Evolutionary conservation across 2,113 vertebrate species (phyloP), one percentile per base, ranked within the genome.

Genomic region (Antidorcas marsupialis): DNA sequence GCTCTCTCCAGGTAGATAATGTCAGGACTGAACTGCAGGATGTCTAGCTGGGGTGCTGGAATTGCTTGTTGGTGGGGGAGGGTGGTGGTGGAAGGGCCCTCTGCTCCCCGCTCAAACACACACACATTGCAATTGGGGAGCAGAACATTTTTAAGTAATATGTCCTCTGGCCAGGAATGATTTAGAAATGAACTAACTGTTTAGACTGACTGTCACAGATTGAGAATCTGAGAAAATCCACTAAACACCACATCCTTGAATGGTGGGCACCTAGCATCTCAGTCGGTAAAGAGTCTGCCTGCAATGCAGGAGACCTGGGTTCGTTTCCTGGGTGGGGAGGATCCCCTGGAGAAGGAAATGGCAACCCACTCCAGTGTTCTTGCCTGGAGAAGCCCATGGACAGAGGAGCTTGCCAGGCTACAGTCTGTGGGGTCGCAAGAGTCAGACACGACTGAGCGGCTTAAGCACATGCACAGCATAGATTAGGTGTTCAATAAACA

Each of bases 151-250:
- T 82, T 83, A 7, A 36, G 11, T 62, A 57, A 7, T 39, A 33
- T 7, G 7, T 47, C 55, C 2, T 86, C 17, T 71, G 53, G 17
- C 50, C 55, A 0, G 47, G 57, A 59, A 52, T 76, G 23, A 52
- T 19, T 92, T 87, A 91, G 60, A 76, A 78, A 94, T n/a, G 12
- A 15, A 28, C 45, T 45, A 14, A 36, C 13, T 95, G n/a, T 74
- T 88, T 3, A 79, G 43, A 94, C 83, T 27, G 36, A 76, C 67
- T 94, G 88, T 67, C 43, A 78, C 30, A 96, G 55, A 50, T 84
- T 87, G 52, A 87, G 47, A 82, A 76, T 86, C 33, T 43, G 36
- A 62, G 78, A 45, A 94, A 92, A 62, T 12, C 50, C 62, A 85
- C 64, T 55, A 16, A 94, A 45, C 15, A 57, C 67, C 36, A 9